phyloP scores from a whole-genome alignment of 1,140 invertebrate species.

The Euglossa dilemma region DNA sequence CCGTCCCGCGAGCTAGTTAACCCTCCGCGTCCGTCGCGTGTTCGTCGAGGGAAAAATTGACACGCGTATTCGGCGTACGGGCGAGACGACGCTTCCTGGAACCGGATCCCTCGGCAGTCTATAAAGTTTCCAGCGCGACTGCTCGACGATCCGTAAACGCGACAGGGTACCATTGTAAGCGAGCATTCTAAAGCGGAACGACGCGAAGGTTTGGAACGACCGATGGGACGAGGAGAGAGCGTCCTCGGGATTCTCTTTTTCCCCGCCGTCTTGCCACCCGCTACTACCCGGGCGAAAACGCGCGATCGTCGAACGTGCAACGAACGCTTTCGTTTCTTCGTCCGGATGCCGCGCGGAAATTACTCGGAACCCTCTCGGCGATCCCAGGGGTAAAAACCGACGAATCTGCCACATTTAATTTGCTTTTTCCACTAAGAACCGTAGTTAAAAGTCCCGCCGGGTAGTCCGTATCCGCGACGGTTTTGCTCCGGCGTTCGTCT shows the following conservation, averaged over 20 bases:
- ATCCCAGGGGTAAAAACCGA: background rate
- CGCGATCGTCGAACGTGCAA: background rate
- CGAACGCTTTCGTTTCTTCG: background rate
- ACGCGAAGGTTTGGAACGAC: background rate
- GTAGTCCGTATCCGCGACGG: background rate
- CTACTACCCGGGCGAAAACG: too few species aligned
- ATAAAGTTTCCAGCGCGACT: background rate
- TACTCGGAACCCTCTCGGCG: too few species aligned
- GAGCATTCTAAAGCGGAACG: background rate
- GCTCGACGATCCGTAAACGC: background rate
- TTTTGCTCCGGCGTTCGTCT: background rate
- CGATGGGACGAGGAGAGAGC: background rate
- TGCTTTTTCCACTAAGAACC: background rate
- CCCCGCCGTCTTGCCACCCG: too few species aligned
- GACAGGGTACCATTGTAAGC: background rate
- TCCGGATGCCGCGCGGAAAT: background rate
- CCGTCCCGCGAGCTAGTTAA: background rate
- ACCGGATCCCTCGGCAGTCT: too few species aligned
- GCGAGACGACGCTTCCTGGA: too few species aligned
- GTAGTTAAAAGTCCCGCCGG: background rate
- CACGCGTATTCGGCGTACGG: too few species aligned
- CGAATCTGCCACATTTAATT: background rate
- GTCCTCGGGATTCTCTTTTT: background rate
- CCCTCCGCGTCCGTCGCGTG: too few species aligned
- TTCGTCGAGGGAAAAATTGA: too few species aligned